Conservation (phyloP, 2,797 vertebrate species). For the Megalops cyprinoides region DNA sequence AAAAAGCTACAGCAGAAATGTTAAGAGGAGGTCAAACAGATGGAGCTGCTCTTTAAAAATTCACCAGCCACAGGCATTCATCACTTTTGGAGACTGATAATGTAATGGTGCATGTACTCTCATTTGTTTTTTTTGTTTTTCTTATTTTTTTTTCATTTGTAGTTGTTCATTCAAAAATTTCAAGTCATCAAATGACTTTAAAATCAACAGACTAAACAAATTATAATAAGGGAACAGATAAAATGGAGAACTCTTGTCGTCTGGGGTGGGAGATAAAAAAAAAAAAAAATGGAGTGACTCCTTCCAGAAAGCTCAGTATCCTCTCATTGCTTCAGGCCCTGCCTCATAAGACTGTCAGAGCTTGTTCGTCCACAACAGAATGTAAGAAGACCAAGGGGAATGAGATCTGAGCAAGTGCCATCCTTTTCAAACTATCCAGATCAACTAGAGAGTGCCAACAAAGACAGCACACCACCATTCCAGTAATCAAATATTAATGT, state of each 20-base stretch:
- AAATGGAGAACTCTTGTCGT: too few species aligned
- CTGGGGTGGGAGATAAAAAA: too few species aligned
- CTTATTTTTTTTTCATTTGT: not conserved
- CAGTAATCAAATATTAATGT: conserved; percentile 2
- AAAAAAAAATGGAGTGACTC: too few species aligned
- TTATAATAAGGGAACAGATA: too few species aligned
- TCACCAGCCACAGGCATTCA: not conserved
- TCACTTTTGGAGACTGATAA: not conserved
- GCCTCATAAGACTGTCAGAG: not conserved
- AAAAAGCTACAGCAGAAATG: not conserved
- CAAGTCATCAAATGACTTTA: too few species aligned
- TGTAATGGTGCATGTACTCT: not conserved
- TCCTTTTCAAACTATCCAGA: not conserved
- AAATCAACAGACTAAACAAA: too few species aligned
- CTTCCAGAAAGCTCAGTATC: not conserved
- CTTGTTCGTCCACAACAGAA: not conserved
- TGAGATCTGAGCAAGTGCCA: too few species aligned
- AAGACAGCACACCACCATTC: not conserved
- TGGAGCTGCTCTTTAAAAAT: conserved; percentile 2
- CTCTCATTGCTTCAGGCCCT: not conserved
- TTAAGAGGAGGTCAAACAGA: not conserved
- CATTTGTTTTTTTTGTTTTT: not conserved
- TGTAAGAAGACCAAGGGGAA: not conserved
- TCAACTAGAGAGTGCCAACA: not conserved
- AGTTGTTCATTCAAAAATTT: not conserved